phyloP scores from a whole-genome alignment of 2,113 vertebrate genomes.

The Mohoua ochrocephala region DNA sequence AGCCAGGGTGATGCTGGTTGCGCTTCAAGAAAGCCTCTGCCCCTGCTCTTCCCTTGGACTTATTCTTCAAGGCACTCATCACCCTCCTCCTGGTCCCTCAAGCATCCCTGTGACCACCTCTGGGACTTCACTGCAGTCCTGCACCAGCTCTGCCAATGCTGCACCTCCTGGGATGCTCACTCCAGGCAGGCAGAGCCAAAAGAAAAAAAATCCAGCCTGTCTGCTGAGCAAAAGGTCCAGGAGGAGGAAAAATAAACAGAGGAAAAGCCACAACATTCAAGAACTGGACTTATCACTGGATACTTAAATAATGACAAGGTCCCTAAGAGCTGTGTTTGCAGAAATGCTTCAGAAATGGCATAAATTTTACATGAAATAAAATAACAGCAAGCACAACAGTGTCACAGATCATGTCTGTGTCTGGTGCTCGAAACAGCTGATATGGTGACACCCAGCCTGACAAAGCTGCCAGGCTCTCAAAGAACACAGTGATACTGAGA shows the following conservation, averaged over 20 bases:
- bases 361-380: neutral
- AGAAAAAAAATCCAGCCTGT: neutral
- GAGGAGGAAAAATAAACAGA: constrained; percentile 20
- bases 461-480: neutral
- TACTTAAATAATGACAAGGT: neutral
- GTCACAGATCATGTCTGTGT: neutral
- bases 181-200: neutral
- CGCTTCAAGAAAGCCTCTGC: neutral
- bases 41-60: neutral
- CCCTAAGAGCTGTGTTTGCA: neutral
- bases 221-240: neutral
- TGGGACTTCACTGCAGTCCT: neutral
- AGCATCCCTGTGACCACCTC: neutral
- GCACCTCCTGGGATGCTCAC: neutral
- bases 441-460: neutral
- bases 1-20: neutral
- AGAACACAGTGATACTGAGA: neutral
- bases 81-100: rapidly evolving
- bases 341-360: neutral
- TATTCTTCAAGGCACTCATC: rapidly evolving
- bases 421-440: neutral
- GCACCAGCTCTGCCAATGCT: neutral
- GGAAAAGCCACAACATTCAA: neutral
- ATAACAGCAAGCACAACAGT: neutral
- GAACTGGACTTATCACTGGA: neutral